phyloP scores from a whole-genome alignment of 2,113 vertebrate genomes.

The Megaceryle maxima region DNA sequence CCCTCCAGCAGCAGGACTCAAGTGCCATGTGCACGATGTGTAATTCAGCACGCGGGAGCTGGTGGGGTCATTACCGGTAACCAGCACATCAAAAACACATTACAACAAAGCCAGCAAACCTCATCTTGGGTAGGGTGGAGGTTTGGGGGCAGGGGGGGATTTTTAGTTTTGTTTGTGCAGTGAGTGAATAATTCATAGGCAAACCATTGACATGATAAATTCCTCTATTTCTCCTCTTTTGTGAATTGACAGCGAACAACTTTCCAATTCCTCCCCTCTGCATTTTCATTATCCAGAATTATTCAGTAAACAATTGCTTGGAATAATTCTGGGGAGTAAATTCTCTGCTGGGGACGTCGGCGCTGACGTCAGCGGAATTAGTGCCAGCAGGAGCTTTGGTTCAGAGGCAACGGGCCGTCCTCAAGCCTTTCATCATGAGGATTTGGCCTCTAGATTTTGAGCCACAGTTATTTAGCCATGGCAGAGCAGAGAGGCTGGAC shows the following conservation, averaged over 20 bases:
- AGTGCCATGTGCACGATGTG: rapidly evolving
- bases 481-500: not conserved
- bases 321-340: slow-evolving; percentile 24
- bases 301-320: slow-evolving; percentile 48
- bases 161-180: not conserved
- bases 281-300: slow-evolving; percentile 51
- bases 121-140: not conserved
- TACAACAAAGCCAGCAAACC: not conserved
- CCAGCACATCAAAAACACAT: not conserved
- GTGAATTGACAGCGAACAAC: slow-evolving; percentile 24
- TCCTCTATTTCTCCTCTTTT: slow-evolving; percentile 36
- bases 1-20: not conserved
- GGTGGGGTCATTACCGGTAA: not conserved
- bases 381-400: not conserved
- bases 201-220: slow-evolving; percentile 54
- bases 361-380: not conserved
- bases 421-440: not conserved
- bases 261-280: slow-evolving; percentile 35
- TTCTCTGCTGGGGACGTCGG: not conserved
- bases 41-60: not conserved
- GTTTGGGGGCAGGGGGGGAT: too few species aligned
- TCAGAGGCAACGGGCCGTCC: not conserved
- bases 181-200: slow-evolving; percentile 50
- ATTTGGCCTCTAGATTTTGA: not conserved
- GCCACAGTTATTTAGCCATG: not conserved